Percentiles rank a stretch among this genome's conserved stretches.
These are phyloP conservation scores for Venustoraphidia nigricollis DNA, from an alignment of 2,888 invertebrate species.

Conservation along the genomic window DNA sequence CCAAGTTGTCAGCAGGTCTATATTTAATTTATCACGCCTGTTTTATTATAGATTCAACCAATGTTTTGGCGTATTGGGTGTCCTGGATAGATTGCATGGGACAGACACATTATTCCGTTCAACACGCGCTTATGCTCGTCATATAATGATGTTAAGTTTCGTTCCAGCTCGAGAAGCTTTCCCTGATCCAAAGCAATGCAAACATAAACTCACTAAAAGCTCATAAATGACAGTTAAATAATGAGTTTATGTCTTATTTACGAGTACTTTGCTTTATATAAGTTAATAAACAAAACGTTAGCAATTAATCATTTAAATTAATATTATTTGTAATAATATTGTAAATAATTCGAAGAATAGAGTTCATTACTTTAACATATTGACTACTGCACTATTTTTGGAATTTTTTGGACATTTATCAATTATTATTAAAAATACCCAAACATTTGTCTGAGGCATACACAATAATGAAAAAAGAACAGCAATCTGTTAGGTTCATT, in stretches of 20 bases:
- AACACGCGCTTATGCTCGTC: constrained; percentile 52
- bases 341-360: too few relatives aligned
- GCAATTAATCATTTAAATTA: too few relatives aligned
- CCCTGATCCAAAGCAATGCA: constrained; percentile 37
- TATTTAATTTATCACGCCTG: too few relatives aligned
- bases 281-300: not conserved
- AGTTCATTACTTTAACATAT: too few relatives aligned
- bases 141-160: constrained; percentile 54
- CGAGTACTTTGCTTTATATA: not conserved
- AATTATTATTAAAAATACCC: too few relatives aligned
- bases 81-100: constrained; percentile 68
- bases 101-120: constrained; percentile 63
- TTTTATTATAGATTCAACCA: constrained; percentile 53
- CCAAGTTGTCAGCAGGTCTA: too few relatives aligned
- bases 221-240: not conserved
- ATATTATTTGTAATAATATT: too few relatives aligned
- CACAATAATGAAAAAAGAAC: too few relatives aligned
- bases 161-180: constrained; percentile 49
- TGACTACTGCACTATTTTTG: too few relatives aligned
- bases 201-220: constrained; percentile 19
- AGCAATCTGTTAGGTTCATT: too few relatives aligned
- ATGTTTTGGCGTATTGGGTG: constrained; percentile 68
- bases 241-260: not conserved
- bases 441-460: too few relatives aligned
- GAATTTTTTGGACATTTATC: too few relatives aligned